Conservation (phyloP, 1,140 invertebrate genomes). For the Drusus annulatus region DNA sequence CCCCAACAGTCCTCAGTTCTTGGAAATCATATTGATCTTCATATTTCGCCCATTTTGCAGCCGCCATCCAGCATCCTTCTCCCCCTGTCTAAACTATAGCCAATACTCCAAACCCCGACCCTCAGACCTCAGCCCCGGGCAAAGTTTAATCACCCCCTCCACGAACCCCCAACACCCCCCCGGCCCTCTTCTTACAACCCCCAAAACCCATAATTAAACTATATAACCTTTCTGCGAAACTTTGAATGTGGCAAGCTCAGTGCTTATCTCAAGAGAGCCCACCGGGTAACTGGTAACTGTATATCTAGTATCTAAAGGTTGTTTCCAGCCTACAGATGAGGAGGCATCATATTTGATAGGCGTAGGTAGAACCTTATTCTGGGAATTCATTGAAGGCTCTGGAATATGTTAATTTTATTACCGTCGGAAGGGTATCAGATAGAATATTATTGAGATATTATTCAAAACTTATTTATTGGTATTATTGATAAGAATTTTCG, state of each 20-base stretch:
- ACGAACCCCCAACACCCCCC: constrained; percentile 17
- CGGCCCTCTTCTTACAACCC: constrained; percentile 31
- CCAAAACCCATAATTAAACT: constrained; percentile 56
- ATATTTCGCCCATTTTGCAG: constrained; percentile 13
- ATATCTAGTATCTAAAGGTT: constrained; percentile 51
- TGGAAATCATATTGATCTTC: constrained; percentile 39
- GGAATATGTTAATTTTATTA: constrained; percentile 36
- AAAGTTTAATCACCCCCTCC: constrained; percentile 33
- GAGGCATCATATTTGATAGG: constrained; percentile 39
- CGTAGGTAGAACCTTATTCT: constrained; percentile 30
- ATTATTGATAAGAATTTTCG: no score
- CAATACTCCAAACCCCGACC: background rate
- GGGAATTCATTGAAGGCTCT: constrained; percentile 8
- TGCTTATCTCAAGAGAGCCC: constrained; percentile 56
- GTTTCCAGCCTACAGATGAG: constrained; percentile 15
- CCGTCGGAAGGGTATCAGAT: constrained; percentile 16
- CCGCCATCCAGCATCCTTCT: constrained; percentile 14
- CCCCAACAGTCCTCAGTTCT: constrained; percentile 16
- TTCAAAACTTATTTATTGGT: no score
- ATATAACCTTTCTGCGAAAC: constrained; percentile 57
- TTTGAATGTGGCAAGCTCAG: constrained; percentile 53
- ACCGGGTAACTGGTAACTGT: background rate
- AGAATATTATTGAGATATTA: background rate
- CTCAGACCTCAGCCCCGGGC: background rate
- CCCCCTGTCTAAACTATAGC: constrained; percentile 37